A percentile compares a stretch with the other conserved stretches of the same genome.
These are phyloP conservation scores for Felis catus DNA, from an alignment of 2,113 vertebrate genomes.

Conservation along the genomic window F.catus_Fca126_mat1.0 CM031416.1:74198501-74199000, in stretches of 20 bases:
- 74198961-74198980: neutral
- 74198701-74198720: too few species aligned
- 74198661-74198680: too few species aligned
- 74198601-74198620: too few species aligned
- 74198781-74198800: neutral
- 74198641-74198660: too few species aligned
- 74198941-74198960: constrained; percentile 7
- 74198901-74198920: neutral
- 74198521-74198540: too few species aligned
- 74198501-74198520: neutral
- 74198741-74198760: neutral
- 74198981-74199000: neutral
- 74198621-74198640: too few species aligned
- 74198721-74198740: neutral
- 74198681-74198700: too few species aligned
- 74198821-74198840: neutral
- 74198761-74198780: neutral
- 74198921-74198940: neutral
- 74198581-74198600: too few species aligned
- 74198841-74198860: neutral
- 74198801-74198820: neutral
- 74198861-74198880: neutral
- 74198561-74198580: too few species aligned
- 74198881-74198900: neutral
- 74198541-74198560: too few species aligned